phyloP scores from a whole-genome alignment of 1,140 invertebrate genomes.

The Aphaenogaster ashmeadi region DNA sequence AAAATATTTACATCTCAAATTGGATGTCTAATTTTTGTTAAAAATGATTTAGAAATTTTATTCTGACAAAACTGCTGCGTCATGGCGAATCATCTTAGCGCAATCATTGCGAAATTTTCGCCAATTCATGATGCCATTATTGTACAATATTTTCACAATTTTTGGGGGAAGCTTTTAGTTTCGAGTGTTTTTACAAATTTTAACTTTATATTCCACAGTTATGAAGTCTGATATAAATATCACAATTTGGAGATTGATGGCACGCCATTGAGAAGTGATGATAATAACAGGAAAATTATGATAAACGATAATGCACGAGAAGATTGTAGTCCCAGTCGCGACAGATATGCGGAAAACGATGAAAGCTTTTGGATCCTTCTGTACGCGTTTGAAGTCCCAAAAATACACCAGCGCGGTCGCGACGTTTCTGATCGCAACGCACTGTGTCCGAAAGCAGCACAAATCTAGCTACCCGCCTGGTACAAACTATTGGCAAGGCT shows the following conservation, averaged over 20 bases:
- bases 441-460: slow-evolving; percentile 14
- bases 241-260: background rate
- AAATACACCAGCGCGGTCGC: slow-evolving; percentile 76
- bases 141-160: no score
- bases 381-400: slow-evolving; percentile 76
- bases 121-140: no score
- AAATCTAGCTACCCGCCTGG: slow-evolving; percentile 35
- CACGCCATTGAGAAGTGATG: background rate
- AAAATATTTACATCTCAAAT: no score
- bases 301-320: background rate
- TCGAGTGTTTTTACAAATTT: background rate
- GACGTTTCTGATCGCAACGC: slow-evolving; percentile 1
- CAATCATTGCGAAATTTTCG: no score
- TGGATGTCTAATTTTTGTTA: no score
- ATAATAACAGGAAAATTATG: background rate
- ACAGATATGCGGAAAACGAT: background rate
- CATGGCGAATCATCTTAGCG: no score
- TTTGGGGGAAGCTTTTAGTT: background rate
- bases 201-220: background rate
- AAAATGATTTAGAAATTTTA: no score
- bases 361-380: slow-evolving; percentile 73
- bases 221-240: background rate
- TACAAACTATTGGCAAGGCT: slow-evolving; percentile 79
- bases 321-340: background rate
- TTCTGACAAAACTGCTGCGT: no score